phyloP scores from a whole-genome alignment of 2,113 vertebrate genomes.

The Mungos mungo region DNA sequence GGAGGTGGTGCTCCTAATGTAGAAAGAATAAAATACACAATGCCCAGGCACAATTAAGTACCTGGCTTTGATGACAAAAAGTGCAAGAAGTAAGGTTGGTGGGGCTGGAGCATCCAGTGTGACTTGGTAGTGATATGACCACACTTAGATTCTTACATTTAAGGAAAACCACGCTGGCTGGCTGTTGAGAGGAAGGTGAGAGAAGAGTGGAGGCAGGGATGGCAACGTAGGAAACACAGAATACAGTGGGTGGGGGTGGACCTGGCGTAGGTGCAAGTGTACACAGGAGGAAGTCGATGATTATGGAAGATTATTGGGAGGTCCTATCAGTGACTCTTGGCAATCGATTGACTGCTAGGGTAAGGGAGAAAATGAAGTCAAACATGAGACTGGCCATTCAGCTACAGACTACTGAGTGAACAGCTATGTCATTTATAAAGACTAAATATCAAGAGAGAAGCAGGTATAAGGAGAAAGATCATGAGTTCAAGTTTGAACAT shows the following conservation, averaged over 20 bases:
- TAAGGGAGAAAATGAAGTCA: not conserved
- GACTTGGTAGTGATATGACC: not conserved
- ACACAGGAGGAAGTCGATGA: not conserved
- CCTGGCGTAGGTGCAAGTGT: accelerated
- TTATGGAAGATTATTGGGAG: not conserved
- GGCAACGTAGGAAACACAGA: not conserved
- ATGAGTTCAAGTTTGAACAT: not conserved
- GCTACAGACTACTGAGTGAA: not conserved
- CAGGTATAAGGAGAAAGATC: not conserved
- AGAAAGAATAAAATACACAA: not conserved
- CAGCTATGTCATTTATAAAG: not conserved
- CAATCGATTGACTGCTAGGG: not conserved
- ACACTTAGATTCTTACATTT: not conserved
- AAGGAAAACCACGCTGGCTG: not conserved
- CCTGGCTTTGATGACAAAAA: not conserved
- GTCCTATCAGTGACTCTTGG: not conserved
- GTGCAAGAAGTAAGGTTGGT: not conserved
- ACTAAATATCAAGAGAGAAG: not conserved
- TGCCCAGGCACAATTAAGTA: not conserved
- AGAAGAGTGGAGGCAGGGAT: not conserved
- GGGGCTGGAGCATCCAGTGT: not conserved
- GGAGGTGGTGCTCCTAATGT: not conserved
- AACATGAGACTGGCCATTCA: not conserved
- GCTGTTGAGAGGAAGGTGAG: not conserved
- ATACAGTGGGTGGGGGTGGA: accelerated